These are phyloP conservation scores for Chaetoderma sp. DNA, from an alignment of 2,888 invertebrate genomes.

Conservation along the genomic window DNA sequence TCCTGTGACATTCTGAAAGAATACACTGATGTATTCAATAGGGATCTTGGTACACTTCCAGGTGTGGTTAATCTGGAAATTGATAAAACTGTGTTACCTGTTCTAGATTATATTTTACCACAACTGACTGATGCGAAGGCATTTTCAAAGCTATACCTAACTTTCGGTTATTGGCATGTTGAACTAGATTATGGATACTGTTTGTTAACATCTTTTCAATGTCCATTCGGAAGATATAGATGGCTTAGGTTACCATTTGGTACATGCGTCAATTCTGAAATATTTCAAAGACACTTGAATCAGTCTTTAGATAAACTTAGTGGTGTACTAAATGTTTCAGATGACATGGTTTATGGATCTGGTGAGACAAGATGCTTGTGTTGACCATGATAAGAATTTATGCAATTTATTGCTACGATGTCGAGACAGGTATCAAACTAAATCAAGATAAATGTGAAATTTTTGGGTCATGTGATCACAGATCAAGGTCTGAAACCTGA, in stretches of 20 bases:
- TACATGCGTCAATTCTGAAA: conserved; percentile 17
- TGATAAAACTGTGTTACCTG: no score
- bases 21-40: no score
- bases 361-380: background rate
- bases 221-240: conserved; percentile 22
- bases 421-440: background rate
- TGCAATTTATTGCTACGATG: conserved; percentile 2
- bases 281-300: conserved; percentile 25
- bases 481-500: no score
- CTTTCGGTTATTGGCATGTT: background rate
- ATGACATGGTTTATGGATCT: conserved; percentile 29
- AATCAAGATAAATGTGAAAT: background rate
- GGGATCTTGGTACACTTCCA: no score
- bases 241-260: conserved; percentile 32
- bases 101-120: no score
- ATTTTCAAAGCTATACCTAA: background rate
- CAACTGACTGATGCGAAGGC: background rate
- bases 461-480: no score
- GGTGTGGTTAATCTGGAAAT: no score
- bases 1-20: no score
- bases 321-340: conserved; percentile 28
- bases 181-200: conserved; percentile 8
- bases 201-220: conserved; percentile 30
- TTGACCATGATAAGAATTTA: conserved; percentile 27
- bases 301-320: conserved; percentile 23